Percentiles rank a stretch among this genome's conserved stretches.
These are phyloP conservation scores for Podarcis siculus DNA, from an alignment of 2,797 vertebrate species.

Conservation along the genomic window DNA sequence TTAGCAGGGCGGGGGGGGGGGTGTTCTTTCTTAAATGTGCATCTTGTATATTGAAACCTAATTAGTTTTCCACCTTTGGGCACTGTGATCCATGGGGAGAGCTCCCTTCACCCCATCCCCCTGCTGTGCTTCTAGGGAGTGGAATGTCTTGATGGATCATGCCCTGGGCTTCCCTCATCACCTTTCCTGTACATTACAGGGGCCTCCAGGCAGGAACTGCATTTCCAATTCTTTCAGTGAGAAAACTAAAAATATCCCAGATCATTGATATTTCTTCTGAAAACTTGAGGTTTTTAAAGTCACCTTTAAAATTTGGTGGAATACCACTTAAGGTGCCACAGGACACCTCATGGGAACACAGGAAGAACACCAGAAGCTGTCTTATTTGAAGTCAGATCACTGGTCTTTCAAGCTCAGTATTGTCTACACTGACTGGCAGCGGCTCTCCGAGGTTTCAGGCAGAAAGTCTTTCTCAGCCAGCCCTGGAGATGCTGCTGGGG, in stretches of 20 bases:
- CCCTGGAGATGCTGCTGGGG: no score
- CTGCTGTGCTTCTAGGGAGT: not conserved
- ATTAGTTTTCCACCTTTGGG: conserved; percentile 58
- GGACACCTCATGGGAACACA: no score
- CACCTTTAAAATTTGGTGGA: no score
- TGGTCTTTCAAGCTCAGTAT: no score
- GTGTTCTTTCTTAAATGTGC: conserved; percentile 48
- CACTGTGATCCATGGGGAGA: not conserved
- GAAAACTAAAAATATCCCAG: not conserved
- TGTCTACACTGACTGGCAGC: no score
- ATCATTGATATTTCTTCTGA: not conserved
- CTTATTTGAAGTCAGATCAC: no score
- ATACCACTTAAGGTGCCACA: no score
- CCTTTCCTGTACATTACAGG: no score
- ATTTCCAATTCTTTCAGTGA: not conserved
- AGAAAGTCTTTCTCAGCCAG: no score
- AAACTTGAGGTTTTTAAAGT: no score
- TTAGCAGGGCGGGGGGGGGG: conserved; percentile 40
- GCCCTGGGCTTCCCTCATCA: not conserved
- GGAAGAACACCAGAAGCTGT: no score
- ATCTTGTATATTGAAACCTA: conserved; percentile 55
- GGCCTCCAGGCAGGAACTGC: not conserved
- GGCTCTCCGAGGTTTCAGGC: no score
- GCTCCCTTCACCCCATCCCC: not conserved
- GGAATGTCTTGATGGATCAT: not conserved